Percentiles rank a stretch among this genome's conserved stretches.
These are phyloP conservation scores for Catalaphyllia jardinei DNA, from an alignment of 64 coral and sea anemone genomes.

Conservation along the genomic window DNA sequence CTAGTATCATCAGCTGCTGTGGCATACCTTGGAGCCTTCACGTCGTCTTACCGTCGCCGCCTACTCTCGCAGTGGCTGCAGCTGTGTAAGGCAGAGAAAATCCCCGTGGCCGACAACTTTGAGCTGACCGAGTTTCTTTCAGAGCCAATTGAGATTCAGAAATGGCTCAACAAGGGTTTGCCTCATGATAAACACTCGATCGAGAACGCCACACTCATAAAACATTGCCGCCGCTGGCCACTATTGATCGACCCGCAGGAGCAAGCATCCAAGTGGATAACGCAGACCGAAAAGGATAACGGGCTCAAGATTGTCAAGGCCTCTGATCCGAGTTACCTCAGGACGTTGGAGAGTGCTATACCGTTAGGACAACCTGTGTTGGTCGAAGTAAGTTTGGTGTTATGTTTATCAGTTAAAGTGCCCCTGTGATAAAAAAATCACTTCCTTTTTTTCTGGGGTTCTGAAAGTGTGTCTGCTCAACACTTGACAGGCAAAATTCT, in stretches of 20 bases:
- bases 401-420: too few species aligned
- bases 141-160: slow-evolving; percentile 82
- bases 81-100: slow-evolving; percentile 65
- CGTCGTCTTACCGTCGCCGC: slow-evolving; percentile 53
- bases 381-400: slow-evolving; percentile 62
- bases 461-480: too few species aligned
- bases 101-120: slow-evolving; percentile 72
- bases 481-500: too few species aligned
- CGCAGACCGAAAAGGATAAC: slow-evolving; percentile 82
- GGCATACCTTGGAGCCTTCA: slow-evolving; percentile 91
- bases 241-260: slow-evolving; percentile 88
- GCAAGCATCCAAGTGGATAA: slow-evolving; percentile 94
- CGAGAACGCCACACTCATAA: slow-evolving; percentile 87
- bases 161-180: slow-evolving; percentile 87
- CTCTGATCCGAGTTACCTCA: slow-evolving; percentile 71
- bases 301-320: slow-evolving; percentile 94
- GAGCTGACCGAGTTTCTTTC: slow-evolving; percentile 88
- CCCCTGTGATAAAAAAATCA: too few species aligned
- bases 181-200: slow-evolving; percentile 91
- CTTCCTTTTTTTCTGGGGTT: too few species aligned
- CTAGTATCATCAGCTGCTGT: slow-evolving; percentile 74
- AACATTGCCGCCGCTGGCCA: slow-evolving; percentile 86
- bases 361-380: slow-evolving; percentile 89
- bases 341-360: slow-evolving; percentile 81
- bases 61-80: slow-evolving; percentile 74